These are phyloP conservation scores for Coptotermes formosanus DNA, from an alignment of 1,140 invertebrate species.

Conservation along the genomic window DNA sequence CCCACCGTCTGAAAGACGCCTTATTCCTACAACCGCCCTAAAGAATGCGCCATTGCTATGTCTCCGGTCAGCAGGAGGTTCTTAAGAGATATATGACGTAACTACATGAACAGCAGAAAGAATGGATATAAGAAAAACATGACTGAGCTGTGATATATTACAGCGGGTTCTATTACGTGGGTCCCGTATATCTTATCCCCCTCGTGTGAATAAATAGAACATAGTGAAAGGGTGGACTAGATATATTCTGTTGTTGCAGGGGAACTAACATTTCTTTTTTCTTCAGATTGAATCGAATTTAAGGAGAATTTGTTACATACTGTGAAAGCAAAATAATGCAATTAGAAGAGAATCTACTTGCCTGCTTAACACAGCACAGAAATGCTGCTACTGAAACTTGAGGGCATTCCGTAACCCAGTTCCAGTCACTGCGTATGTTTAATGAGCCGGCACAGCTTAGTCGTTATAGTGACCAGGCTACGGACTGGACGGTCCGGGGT, in stretches of 20 bases:
- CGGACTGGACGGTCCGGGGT: too few species aligned
- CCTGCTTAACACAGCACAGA: too few species aligned
- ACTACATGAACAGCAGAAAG: background rate
- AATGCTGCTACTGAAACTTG: too few species aligned
- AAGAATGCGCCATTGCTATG: background rate
- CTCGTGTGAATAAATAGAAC: background rate
- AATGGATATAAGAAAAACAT: background rate
- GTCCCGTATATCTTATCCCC: background rate
- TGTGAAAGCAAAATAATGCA: background rate
- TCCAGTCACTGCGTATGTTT: too few species aligned
- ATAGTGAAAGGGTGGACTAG: background rate
- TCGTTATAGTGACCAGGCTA: too few species aligned
- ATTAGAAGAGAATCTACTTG: too few species aligned
- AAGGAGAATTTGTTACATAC: background rate
- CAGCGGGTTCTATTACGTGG: background rate
- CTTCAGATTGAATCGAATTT: background rate
- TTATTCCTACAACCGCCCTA: background rate
- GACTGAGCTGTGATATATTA: constrained; percentile 1
- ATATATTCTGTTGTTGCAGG: background rate
- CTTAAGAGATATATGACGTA: background rate
- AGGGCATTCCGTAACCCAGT: too few species aligned
- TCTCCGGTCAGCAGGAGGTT: background rate
- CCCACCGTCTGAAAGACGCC: background rate
- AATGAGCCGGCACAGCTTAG: too few species aligned
- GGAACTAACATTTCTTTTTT: background rate